Conservation (phyloP, 1,140 invertebrate species). For the Drosophila sechellia region DNA sequence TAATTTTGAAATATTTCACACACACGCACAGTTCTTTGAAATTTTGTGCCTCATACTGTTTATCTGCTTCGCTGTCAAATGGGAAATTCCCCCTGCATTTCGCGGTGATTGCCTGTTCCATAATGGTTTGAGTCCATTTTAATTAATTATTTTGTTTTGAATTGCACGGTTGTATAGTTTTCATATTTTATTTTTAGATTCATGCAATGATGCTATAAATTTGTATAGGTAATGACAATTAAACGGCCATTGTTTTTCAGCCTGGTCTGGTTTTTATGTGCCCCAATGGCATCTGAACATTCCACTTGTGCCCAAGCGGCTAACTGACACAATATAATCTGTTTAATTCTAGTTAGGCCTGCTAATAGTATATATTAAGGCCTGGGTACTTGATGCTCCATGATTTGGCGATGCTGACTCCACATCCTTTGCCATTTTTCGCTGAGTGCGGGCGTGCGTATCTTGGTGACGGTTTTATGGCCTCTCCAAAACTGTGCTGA, state of each 20-base stretch:
- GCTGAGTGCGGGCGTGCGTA: slow-evolving; percentile 3
- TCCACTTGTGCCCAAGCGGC: neutral
- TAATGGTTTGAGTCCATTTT: neutral
- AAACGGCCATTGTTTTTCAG: slow-evolving; percentile 1
- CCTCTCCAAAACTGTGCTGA: slow-evolving; percentile 33
- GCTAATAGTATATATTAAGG: neutral
- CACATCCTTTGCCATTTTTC: neutral
- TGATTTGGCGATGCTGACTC: neutral
- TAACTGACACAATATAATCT: neutral
- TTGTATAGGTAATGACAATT: neutral
- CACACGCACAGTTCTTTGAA: neutral
- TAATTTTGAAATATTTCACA: neutral
- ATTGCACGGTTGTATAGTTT: neutral
- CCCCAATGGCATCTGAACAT: neutral
- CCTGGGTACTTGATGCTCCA: neutral
- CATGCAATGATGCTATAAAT: too few relatives aligned
- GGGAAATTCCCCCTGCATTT: neutral
- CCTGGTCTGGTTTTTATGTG: neutral
- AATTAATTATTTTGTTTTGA: too few relatives aligned
- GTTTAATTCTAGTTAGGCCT: neutral
- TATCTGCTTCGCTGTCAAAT: neutral
- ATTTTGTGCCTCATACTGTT: too few relatives aligned
- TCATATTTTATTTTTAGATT: neutral
- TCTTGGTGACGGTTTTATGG: slow-evolving; percentile 35
- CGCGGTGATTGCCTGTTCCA: neutral